phyloP scores from a whole-genome alignment of 1,140 invertebrate species.

The Metopolophium dirhodum region DNA sequence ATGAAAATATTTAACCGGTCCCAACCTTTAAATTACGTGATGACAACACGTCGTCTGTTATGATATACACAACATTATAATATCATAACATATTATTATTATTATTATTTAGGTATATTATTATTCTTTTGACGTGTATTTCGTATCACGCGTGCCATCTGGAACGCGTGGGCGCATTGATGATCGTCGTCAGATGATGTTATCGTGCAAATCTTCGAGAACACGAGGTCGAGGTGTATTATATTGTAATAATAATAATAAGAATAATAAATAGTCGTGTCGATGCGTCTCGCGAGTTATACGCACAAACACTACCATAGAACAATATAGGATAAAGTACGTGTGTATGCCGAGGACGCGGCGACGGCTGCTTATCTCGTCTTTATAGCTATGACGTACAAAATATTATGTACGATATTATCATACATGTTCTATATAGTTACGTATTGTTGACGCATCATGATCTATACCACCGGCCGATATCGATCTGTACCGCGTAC shows the following conservation, averaged over 20 bases:
- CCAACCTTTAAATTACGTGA: too few relatives aligned
- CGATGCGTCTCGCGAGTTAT: neutral
- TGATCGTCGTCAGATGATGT: neutral
- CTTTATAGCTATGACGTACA: neutral
- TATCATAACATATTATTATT: neutral
- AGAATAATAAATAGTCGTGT: neutral
- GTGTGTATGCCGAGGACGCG: neutral
- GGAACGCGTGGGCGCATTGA: neutral
- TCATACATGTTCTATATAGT: neutral
- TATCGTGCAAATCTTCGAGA: neutral
- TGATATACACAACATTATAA: neutral
- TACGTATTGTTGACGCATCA: neutral
- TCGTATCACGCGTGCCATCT: neutral
- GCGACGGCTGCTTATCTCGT: neutral
- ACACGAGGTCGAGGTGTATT: neutral
- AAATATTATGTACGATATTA: neutral
- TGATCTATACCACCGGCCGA: neutral
- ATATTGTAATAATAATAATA: neutral
- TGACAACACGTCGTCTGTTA: neutral
- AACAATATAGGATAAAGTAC: neutral
- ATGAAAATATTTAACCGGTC: too few relatives aligned
- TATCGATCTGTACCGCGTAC: neutral
- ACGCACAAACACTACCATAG: neutral
- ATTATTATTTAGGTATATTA: neutral
- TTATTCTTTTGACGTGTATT: neutral